phyloP scores from a whole-genome alignment of 2,113 vertebrate genomes.

The Marmota flaviventris region DNA sequence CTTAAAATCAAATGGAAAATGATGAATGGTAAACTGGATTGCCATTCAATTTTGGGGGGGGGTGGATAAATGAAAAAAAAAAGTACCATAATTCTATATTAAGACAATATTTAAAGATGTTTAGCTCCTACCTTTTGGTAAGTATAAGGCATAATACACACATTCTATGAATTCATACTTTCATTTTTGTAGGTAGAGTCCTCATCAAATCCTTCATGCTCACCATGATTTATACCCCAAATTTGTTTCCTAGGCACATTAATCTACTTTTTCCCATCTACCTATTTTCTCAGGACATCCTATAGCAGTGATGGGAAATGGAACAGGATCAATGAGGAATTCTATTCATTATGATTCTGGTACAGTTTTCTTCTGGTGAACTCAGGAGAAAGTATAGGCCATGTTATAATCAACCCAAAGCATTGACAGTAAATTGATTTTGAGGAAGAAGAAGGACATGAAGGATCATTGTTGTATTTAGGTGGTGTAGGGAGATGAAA shows the following conservation, averaged over 20 bases:
- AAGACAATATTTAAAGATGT: conserved; percentile 15
- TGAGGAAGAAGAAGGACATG: background rate
- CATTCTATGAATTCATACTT: background rate
- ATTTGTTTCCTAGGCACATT: background rate
- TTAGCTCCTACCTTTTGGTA: background rate
- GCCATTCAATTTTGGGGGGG: background rate
- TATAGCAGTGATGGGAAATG: background rate
- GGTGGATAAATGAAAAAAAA: background rate
- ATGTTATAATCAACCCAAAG: background rate
- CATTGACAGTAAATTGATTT: background rate
- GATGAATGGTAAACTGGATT: background rate
- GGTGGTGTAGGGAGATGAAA: background rate
- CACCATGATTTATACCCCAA: background rate
- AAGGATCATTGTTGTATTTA: background rate
- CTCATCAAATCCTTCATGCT: background rate
- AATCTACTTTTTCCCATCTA: background rate
- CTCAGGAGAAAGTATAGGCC: background rate
- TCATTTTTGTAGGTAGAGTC: background rate
- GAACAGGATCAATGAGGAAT: background rate
- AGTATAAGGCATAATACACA: background rate
- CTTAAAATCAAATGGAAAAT: background rate
- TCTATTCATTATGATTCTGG: background rate
- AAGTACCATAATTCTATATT: background rate
- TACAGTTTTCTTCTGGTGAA: background rate
- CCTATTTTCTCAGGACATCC: background rate